These are phyloP conservation scores for Stichodactyla mertensii DNA, from an alignment of 64 coral and sea anemone species.

Conservation along the genomic window DNA sequence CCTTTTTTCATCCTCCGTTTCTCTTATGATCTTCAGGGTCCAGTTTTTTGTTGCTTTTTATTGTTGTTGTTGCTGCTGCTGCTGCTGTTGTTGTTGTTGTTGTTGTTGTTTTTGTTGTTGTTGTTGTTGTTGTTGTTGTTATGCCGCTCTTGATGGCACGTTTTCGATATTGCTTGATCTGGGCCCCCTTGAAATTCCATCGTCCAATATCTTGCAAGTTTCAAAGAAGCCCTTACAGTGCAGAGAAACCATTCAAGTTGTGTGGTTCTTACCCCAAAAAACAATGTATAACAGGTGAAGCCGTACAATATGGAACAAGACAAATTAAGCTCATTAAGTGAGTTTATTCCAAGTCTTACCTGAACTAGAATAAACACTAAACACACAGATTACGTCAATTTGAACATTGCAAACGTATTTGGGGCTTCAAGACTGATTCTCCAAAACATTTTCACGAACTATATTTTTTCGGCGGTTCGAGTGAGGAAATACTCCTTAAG, in stretches of 20 bases:
- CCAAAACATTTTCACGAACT: not conserved
- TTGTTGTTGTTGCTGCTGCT: not conserved
- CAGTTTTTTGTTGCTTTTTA: no score
- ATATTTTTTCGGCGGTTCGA: not conserved
- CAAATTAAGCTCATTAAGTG: conserved; percentile 85
- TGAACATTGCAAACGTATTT: not conserved
- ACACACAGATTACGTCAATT: not conserved
- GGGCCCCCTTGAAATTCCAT: not conserved
- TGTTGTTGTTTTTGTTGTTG: not conserved
- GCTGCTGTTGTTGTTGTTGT: not conserved
- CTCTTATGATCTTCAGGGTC: not conserved
- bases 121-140: conserved; percentile 3
- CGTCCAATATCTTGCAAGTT: conserved; percentile 11
- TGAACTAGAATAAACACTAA: not conserved
- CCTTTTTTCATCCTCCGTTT: not conserved
- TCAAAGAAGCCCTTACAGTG: conserved; percentile 29
- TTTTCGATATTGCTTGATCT: not conserved
- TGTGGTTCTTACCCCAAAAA: conserved; percentile 12
- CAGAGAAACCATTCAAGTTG: conserved; percentile 4
- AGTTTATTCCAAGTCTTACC: conserved; percentile 52
- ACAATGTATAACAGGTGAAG: conserved; percentile 52
- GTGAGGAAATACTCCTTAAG: not conserved
- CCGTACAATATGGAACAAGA: conserved; percentile 56
- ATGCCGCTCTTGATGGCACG: not conserved
- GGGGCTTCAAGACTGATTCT: not conserved